Conservation (phyloP, 2,888 invertebrate species). For the Phytoseiulus persimilis region DNA sequence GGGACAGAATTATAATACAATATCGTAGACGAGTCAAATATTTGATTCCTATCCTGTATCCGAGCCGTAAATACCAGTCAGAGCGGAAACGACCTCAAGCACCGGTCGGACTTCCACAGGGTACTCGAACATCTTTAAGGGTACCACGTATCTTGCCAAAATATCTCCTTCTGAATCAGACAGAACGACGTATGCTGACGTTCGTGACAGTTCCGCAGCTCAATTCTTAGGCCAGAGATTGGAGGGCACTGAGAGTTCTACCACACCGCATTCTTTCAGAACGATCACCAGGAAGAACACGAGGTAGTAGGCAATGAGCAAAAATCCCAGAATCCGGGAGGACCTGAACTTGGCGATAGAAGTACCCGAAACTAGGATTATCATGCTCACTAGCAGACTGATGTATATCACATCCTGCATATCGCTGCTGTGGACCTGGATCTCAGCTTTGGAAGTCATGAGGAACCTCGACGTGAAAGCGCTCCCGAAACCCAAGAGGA, state of each 20-base stretch:
- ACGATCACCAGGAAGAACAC: background rate
- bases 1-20: background rate
- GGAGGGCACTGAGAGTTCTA: background rate
- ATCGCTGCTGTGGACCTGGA: background rate
- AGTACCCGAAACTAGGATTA: background rate
- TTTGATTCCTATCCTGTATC: background rate
- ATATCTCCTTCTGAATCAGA: too few species aligned
- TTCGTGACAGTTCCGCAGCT: background rate
- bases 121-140: too few species aligned
- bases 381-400: background rate
- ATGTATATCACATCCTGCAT: slow-evolving; percentile 13
- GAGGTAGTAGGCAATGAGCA: background rate
- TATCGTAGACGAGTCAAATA: background rate
- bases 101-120: too few species aligned
- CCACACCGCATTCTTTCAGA: background rate
- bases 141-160: too few species aligned
- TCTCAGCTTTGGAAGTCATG: background rate
- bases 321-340: background rate
- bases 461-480: background rate
- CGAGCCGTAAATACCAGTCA: background rate
- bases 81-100: too few species aligned
- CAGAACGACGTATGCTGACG: too few species aligned
- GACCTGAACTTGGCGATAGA: background rate
- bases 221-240: background rate
- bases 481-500: slow-evolving; percentile 1